Percentiles rank a stretch among this genome's conserved stretches.
Evolutionary conservation across 2,888 invertebrate species (phyloP).

Genomic region (Sepiola atlantica): DNA sequence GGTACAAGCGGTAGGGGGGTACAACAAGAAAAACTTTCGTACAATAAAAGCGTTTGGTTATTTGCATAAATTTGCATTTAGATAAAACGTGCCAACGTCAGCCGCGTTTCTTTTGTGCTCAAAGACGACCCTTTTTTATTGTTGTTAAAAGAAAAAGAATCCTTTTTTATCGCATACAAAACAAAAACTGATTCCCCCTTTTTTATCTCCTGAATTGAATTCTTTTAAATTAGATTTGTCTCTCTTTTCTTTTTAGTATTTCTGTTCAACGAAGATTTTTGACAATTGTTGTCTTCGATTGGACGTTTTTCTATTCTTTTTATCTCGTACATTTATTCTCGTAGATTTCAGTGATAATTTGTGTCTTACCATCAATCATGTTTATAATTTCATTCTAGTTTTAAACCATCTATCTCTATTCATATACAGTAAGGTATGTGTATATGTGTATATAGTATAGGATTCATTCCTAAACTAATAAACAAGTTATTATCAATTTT

Average conservation of each 20-base stretch:
- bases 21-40: background rate
- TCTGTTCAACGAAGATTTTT: background rate
- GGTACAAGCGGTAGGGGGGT: background rate
- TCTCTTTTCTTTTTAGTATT: background rate
- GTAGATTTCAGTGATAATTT: background rate
- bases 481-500: no score
- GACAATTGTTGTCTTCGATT: background rate
- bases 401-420: background rate
- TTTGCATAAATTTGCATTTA: conserved; percentile 32
- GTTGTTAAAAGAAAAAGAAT: background rate
- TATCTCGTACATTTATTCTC: background rate
- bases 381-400: background rate
- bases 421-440: no score
- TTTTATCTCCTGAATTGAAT: background rate
- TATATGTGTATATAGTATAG: no score
- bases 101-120: background rate
- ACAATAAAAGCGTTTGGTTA: conserved; percentile 4
- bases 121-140: background rate
- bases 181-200: no score
- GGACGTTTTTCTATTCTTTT: background rate
- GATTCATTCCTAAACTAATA: no score
- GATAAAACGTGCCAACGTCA: conserved; percentile 12
- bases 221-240: background rate
- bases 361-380: background rate
- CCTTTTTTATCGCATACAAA: background rate